Conservation (phyloP, 37 sponge, comb jelly and placozoan genomes). For the Ianthella basta region DNA sequence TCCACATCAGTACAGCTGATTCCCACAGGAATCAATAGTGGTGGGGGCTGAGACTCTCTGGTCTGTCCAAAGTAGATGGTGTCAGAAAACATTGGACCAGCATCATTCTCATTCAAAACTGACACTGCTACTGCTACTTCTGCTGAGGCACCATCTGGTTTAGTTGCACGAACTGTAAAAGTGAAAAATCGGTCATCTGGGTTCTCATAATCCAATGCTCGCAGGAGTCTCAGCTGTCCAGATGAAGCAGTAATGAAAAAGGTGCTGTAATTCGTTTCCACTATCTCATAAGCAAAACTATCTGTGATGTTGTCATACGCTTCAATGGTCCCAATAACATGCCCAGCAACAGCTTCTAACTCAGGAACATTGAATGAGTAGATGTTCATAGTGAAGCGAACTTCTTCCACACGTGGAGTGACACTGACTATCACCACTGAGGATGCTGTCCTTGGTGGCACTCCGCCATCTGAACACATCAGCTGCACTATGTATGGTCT, state of each 20-base stretch:
- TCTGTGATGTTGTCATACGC: constrained; percentile 14
- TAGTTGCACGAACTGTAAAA: constrained; percentile 39
- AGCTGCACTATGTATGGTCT: constrained; percentile 45
- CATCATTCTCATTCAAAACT: constrained; percentile 56
- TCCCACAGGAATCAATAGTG: neutral
- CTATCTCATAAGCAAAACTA: neutral
- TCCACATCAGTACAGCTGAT: constrained; percentile 60
- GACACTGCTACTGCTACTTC: constrained; percentile 42
- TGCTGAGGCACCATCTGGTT: constrained; percentile 1
- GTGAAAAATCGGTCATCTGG: neutral
- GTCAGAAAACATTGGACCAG: constrained; percentile 37
- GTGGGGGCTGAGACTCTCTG: constrained; percentile 26
- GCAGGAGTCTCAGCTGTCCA: constrained; percentile 47
- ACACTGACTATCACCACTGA: constrained; percentile 49
- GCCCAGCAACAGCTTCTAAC: neutral
- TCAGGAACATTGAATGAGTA: neutral
- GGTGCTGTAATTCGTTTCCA: neutral
- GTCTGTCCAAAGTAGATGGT: constrained; percentile 40
- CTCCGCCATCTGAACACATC: constrained; percentile 69
- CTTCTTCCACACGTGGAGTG: neutral
- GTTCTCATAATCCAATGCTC: constrained; percentile 61
- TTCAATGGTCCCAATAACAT: neutral
- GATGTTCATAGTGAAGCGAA: neutral
- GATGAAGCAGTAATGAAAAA: constrained; percentile 40
- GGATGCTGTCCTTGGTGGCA: constrained; percentile 31